A percentile compares a stretch with the other conserved stretches of the same genome.
Evolutionary conservation across 2,797 vertebrate genomes (phyloP).

Genomic region (Lepus townsendii): DNA sequence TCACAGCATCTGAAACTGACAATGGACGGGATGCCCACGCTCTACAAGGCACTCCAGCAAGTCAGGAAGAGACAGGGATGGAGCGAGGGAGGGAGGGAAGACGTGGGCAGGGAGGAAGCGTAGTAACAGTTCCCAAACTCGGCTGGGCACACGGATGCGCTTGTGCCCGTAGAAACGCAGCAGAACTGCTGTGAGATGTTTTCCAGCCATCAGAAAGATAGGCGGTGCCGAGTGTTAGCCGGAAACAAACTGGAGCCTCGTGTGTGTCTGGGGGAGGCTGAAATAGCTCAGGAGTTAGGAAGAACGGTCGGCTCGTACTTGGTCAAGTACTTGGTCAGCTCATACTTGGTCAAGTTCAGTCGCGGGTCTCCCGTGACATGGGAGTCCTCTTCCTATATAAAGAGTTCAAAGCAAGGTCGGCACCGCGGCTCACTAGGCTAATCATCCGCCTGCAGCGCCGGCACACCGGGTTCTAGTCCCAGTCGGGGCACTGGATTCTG

Average conservation of each 20-base stretch:
- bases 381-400: background rate
- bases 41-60: background rate
- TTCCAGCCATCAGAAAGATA: background rate
- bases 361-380: background rate
- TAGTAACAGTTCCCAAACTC: background rate
- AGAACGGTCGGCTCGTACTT: background rate
- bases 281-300: background rate
- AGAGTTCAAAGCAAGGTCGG: background rate
- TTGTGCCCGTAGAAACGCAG: background rate
- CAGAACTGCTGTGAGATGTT: background rate
- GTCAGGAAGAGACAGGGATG: background rate
- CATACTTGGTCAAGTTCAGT: background rate
- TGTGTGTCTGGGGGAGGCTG: background rate
- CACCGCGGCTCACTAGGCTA: too few species aligned
- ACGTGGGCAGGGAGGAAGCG: background rate
- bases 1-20: background rate
- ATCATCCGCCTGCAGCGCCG: too few species aligned
- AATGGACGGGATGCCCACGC: background rate
- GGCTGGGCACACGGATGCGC: background rate
- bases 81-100: too few species aligned
- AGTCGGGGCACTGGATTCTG: too few species aligned
- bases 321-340: background rate
- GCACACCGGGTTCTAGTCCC: too few species aligned
- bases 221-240: background rate
- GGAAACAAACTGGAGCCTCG: background rate